These are phyloP conservation scores for Leucozona laternaria DNA, from an alignment of 2,888 invertebrate species.

Conservation along the genomic window DNA sequence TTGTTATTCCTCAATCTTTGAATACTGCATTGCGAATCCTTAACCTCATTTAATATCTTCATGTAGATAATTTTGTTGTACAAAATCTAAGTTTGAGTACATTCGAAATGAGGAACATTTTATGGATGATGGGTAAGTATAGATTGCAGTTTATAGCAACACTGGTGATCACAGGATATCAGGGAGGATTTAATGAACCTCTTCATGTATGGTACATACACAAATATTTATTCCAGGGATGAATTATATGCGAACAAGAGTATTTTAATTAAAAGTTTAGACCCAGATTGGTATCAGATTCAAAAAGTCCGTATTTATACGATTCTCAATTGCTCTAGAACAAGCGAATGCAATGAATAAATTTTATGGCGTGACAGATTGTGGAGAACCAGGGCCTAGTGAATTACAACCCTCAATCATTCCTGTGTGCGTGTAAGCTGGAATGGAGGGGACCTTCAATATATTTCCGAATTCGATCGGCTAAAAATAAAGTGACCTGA, in stretches of 20 bases:
- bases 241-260: neutral
- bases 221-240: neutral
- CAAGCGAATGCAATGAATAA: too few species aligned
- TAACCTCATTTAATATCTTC: conserved; percentile 34
- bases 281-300: too few species aligned
- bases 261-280: neutral
- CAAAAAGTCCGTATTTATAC: too few species aligned
- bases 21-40: conserved; percentile 33
- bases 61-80: conserved; percentile 14
- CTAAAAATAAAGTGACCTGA: too few species aligned
- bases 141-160: conserved; percentile 45
- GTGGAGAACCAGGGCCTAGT: too few species aligned
- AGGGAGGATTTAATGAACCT: conserved; percentile 7
- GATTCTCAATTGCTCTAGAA: too few species aligned
- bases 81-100: conserved; percentile 14
- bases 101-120: conserved; percentile 65
- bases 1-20: conserved; percentile 1
- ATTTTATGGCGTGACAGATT: too few species aligned
- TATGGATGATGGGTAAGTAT: conserved; percentile 55
- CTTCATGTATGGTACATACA: neutral
- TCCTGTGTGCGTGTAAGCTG: too few species aligned
- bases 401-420: too few species aligned
- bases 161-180: conserved; percentile 24
- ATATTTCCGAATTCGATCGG: too few species aligned
- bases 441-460: too few species aligned